These are phyloP conservation scores for Paraplagusia blochii DNA, from an alignment of 2,113 vertebrate species.

Conservation along the genomic window DNA sequence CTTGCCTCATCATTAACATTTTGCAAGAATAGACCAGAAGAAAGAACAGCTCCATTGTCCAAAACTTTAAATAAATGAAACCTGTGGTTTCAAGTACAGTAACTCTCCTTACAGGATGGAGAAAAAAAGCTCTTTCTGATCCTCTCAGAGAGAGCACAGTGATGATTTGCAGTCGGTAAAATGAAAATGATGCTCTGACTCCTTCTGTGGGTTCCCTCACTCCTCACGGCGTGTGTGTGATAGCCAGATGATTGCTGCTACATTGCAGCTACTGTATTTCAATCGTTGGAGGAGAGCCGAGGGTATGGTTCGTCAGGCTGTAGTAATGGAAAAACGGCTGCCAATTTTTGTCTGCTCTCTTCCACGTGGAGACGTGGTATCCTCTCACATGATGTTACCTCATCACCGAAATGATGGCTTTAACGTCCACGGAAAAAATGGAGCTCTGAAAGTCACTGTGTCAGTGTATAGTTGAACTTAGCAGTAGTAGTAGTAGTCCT, in stretches of 20 bases:
- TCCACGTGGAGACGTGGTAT: constrained; percentile 44
- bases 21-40: constrained; percentile 30
- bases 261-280: constrained; percentile 56
- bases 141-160: constrained; percentile 16
- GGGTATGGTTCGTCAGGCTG: constrained; percentile 54
- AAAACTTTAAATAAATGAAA: too few relatives aligned
- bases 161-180: constrained; percentile 43
- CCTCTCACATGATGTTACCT: constrained; percentile 37
- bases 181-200: constrained; percentile 22
- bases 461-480: constrained; percentile 26
- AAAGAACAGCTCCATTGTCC: constrained; percentile 13
- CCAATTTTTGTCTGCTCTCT: constrained; percentile 34
- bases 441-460: not conserved
- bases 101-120: too few relatives aligned
- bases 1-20: constrained; percentile 41
- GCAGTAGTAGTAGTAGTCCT: not conserved
- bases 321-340: constrained; percentile 64
- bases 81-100: too few relatives aligned
- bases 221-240: constrained; percentile 21
- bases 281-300: constrained; percentile 47
- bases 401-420: constrained; percentile 32
- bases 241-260: constrained; percentile 50
- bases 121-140: constrained; percentile 17
- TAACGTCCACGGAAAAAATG: constrained; percentile 45
- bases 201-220: constrained; percentile 38